Evolutionary conservation across 2,888 invertebrate species (phyloP).

Genomic region (Acrobasis suavella): DNA sequence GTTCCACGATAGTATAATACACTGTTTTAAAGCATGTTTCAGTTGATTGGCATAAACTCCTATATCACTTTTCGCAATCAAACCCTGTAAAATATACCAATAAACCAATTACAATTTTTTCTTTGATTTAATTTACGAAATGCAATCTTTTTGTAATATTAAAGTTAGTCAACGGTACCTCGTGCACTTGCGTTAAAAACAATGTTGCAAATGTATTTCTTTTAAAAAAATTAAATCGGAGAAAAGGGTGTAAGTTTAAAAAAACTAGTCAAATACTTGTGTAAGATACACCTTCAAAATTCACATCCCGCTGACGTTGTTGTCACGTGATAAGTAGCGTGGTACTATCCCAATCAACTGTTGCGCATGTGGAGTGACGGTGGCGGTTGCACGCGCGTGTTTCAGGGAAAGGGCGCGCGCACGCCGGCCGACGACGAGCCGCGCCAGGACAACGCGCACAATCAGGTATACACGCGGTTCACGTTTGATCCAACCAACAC

Average conservation of each 20-base stretch:
- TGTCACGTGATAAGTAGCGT: background rate
- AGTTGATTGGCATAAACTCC: conserved; percentile 48
- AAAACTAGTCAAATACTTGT: background rate
- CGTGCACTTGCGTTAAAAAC: no score
- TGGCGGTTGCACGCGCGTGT: conserved; percentile 65
- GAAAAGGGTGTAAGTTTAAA: background rate
- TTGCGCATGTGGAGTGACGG: conserved; percentile 53
- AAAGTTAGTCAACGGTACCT: no score
- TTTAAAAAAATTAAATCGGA: background rate
- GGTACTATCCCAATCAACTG: conserved; percentile 34
- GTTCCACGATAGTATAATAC: conserved; percentile 32
- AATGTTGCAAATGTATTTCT: background rate
- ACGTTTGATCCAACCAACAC: background rate
- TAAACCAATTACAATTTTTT: conserved; percentile 24
- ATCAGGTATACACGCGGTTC: conserved; percentile 40
- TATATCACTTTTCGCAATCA: conserved; percentile 2
- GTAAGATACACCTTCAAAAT: background rate
- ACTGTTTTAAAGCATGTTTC: conserved; percentile 53
- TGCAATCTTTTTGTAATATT: no score
- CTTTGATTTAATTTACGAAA: background rate
- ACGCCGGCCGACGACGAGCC: conserved; percentile 65
- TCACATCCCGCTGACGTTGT: background rate
- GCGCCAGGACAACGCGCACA: conserved; percentile 55
- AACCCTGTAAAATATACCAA: background rate
- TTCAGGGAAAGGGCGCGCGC: conserved; percentile 75